These are phyloP conservation scores for Timema podura DNA, from an alignment of 2,888 invertebrate genomes.

Conservation along the genomic window DNA sequence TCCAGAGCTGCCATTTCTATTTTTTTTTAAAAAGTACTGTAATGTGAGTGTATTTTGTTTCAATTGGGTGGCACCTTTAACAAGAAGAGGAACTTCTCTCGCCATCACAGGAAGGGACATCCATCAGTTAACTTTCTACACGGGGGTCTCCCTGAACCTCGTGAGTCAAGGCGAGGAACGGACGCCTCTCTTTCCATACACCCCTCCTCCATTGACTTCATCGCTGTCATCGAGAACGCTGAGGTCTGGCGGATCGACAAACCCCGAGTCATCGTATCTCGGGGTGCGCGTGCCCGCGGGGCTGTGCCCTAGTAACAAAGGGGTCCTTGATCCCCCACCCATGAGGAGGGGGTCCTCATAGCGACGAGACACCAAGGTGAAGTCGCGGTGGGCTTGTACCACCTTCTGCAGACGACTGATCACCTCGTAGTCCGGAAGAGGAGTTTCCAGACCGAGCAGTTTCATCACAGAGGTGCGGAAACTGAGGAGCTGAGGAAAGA, in stretches of 20 bases:
- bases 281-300: constrained; percentile 55
- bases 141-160: not conserved
- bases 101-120: no score
- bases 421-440: constrained; percentile 71
- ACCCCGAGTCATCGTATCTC: constrained; percentile 66
- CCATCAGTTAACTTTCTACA: not conserved
- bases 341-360: constrained; percentile 55
- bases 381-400: constrained; percentile 83
- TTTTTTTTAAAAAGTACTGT: no score
- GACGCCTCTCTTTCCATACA: constrained; percentile 58
- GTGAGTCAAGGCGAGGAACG: constrained; percentile 25
- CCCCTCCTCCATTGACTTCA: constrained; percentile 49
- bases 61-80: no score
- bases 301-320: constrained; percentile 51
- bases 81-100: no score
- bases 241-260: constrained; percentile 60
- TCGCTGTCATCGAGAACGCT: constrained; percentile 57
- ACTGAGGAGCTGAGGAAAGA: constrained; percentile 55
- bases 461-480: constrained; percentile 72
- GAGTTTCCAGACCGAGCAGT: constrained; percentile 66
- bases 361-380: constrained; percentile 74
- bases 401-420: constrained; percentile 75
- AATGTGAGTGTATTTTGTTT: no score
- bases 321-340: constrained; percentile 48
- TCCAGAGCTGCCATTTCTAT: no score